These are phyloP conservation scores for Aplochiton taeniatus DNA, from an alignment of 2,797 vertebrate genomes.

Conservation along the genomic window DNA sequence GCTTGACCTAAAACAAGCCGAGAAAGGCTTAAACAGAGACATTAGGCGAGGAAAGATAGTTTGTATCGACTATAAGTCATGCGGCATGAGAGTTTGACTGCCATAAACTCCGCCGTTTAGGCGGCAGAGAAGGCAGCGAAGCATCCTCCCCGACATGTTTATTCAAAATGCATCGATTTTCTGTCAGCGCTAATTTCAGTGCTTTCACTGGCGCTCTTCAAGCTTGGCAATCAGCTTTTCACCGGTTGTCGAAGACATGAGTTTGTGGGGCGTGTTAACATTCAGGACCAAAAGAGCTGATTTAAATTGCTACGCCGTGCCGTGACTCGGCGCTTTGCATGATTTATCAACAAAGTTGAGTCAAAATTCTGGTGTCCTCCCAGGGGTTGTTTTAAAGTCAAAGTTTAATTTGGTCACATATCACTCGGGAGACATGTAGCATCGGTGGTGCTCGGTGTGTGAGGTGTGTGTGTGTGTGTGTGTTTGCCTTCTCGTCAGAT, in stretches of 20 bases:
- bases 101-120: slow-evolving; percentile 41
- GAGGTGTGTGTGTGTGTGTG: slow-evolving; percentile 10
- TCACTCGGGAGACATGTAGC: too few relatives aligned
- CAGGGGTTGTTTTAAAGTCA: too few relatives aligned
- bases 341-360: too few relatives aligned
- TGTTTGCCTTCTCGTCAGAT: slow-evolving; percentile 71
- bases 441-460: neutral
- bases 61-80: slow-evolving; percentile 24
- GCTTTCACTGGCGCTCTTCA: slow-evolving; percentile 31
- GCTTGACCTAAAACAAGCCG: slow-evolving; percentile 6
- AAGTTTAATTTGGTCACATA: too few relatives aligned
- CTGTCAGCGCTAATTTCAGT: slow-evolving; percentile 22
- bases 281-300: too few relatives aligned
- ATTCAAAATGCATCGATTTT: slow-evolving; percentile 34
- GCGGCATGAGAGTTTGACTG: slow-evolving; percentile 18
- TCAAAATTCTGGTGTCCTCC: too few relatives aligned
- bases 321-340: too few relatives aligned
- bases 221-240: neutral
- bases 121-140: slow-evolving; percentile 18
- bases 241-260: slow-evolving; percentile 13
- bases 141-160: slow-evolving; percentile 42
- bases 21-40: slow-evolving; percentile 1
- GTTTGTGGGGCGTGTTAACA: slow-evolving; percentile 5
- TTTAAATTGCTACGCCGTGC: too few relatives aligned
- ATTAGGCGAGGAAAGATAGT: slow-evolving; percentile 16